These are phyloP conservation scores for Scolopax rusticola DNA, from an alignment of 2,797 vertebrate genomes.

Conservation along the genomic window DNA sequence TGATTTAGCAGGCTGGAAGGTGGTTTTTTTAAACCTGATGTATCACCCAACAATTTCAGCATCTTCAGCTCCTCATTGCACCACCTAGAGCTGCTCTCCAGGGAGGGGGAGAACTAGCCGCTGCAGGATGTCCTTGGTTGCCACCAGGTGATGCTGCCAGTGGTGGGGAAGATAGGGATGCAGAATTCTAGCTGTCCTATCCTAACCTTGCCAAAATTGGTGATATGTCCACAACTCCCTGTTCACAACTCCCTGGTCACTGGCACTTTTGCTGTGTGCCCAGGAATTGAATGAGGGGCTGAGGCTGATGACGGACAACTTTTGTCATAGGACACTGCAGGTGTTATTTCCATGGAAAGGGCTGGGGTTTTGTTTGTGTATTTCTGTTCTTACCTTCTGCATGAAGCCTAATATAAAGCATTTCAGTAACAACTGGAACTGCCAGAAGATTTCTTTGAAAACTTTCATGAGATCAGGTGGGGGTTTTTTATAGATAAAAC, in stretches of 20 bases:
- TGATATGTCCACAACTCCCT: background rate
- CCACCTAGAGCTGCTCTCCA: background rate
- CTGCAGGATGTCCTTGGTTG: background rate
- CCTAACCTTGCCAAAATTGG: background rate
- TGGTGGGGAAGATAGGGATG: rapidly evolving
- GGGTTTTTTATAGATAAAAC: background rate
- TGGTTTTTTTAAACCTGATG: background rate
- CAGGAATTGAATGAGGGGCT: background rate
- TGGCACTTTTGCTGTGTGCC: background rate
- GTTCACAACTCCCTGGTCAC: background rate
- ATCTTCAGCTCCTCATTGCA: background rate
- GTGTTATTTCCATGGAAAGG: background rate
- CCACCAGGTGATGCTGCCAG: rapidly evolving
- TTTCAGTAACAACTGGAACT: background rate
- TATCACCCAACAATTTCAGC: background rate
- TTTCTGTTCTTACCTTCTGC: background rate
- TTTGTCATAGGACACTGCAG: background rate
- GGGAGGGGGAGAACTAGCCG: background rate
- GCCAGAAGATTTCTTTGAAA: slow-evolving; percentile 25
- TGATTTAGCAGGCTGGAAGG: background rate
- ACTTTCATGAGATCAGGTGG: background rate
- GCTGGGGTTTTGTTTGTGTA: background rate
- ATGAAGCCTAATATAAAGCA: background rate
- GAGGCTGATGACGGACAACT: background rate
- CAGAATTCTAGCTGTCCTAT: background rate